Evolutionary conservation across 2,113 vertebrate genomes (phyloP), one percentile per base, ranked within the genome.

Genomic region (Entomyzon cyanotis): DNA sequence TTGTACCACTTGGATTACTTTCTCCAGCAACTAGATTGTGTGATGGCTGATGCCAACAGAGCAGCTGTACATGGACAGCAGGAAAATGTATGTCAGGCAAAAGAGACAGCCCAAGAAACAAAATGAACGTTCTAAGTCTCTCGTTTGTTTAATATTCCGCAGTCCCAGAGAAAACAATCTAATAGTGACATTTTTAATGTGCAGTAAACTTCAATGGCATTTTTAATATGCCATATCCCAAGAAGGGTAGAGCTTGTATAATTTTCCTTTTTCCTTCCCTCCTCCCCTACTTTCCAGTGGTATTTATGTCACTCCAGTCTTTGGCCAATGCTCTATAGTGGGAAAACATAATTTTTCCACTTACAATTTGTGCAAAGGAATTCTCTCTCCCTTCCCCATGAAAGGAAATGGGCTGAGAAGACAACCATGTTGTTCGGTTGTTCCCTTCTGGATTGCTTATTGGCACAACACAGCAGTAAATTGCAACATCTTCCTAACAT

Each of bases 81-180:
- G 49, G 67, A 94, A 96, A 93, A 80, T 31, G n/a, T 77, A 25
- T 67, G 60, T 89, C 77, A 87, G 52, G 62, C 23, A 87, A 77
- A 92, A 91, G 24, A 58, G 25, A 80, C 17, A 82, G 62, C 52
- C 44, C 2, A 5, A 91, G 78, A 75, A 84, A 39, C 13, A 78
- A 94, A 91, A 68, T 68, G 8, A 89, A 41, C 39, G 62, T 70
- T 70, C 11, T 20, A 76, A 65, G 41, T 53, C 25, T 83, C 69
- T 79, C 53, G 6, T 46, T 92, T 81, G 58, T 89, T 94, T 85
- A 87, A 79, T 62, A 93, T 89, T 87, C 25, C 24, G 9, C 31
- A 58, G 23, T 79, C 28, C 7, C 41, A 85, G 63, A 77, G 74
- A 84, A 93, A 88, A 63, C 35, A 93, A 74, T 25, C 24, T 24